These are phyloP conservation scores for Meghimatium bilineatum DNA, from an alignment of 2,888 invertebrate species.

Conservation along the genomic window DNA sequence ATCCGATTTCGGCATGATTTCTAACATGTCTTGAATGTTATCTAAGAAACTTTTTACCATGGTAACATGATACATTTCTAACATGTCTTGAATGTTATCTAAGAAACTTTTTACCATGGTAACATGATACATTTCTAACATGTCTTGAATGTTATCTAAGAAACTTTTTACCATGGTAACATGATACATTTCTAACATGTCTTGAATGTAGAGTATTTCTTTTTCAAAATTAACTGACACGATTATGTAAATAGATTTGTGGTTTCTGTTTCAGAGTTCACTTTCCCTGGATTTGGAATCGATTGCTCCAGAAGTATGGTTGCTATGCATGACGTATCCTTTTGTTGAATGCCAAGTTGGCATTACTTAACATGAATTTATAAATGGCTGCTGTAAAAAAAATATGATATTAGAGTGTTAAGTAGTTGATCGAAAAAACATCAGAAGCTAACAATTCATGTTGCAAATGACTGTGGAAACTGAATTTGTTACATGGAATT, in stretches of 20 bases:
- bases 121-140: background rate
- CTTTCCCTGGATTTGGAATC: slow-evolving; percentile 89
- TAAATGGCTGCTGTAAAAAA: too few species aligned
- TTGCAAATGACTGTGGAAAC: too few species aligned
- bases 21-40: background rate
- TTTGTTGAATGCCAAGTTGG: slow-evolving; percentile 48
- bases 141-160: background rate
- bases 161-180: background rate
- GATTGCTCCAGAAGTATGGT: slow-evolving; percentile 96
- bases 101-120: background rate
- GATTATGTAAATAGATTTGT: background rate
- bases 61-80: background rate
- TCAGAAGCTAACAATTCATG: too few species aligned
- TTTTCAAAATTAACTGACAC: too few species aligned
- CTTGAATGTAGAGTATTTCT: background rate
- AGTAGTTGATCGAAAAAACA: too few species aligned
- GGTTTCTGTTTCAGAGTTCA: slow-evolving; percentile 70
- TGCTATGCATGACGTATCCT: slow-evolving; percentile 90
- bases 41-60: background rate
- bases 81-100: background rate
- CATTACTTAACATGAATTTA: background rate
- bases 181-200: background rate
- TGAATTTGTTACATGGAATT: too few species aligned
- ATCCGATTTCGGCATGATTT: too few species aligned
- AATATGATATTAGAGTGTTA: too few species aligned